Conservation (phyloP, 2,888 invertebrate genomes). For the Tenthredo notha region DNA sequence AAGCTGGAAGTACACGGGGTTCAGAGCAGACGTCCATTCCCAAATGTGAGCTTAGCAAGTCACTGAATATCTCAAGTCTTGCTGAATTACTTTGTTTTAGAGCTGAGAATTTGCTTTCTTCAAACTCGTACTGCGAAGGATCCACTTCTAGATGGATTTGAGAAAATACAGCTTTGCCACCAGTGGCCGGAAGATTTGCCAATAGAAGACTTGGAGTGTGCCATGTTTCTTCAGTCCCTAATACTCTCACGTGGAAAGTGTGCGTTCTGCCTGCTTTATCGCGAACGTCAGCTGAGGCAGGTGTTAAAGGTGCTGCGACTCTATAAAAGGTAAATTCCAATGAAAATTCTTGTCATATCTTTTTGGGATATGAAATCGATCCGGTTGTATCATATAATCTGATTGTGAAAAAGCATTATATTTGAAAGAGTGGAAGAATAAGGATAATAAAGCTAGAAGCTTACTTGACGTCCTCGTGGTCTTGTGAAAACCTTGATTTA, state of each 20-base stretch:
- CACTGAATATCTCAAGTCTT: conserved; percentile 89
- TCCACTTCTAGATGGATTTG: conserved; percentile 92
- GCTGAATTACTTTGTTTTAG: conserved; percentile 84
- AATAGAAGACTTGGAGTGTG: conserved; percentile 90
- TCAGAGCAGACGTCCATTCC: conserved; percentile 82
- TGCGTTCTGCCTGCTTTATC: conserved; percentile 82
- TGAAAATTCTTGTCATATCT: background rate
- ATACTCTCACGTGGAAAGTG: conserved; percentile 87
- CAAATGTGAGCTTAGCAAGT: conserved; percentile 86
- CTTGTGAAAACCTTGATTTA: conserved; percentile 89
- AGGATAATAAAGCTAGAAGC: conserved; percentile 49
- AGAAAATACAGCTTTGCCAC: conserved; percentile 90
- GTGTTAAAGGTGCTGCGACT: conserved; percentile 64
- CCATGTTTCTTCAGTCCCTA: conserved; percentile 93
- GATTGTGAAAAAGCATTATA: conserved; percentile 12
- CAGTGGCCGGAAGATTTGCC: conserved; percentile 83
- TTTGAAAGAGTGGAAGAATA: conserved; percentile 40
- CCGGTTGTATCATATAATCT: background rate
- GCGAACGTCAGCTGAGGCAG: conserved; percentile 69
- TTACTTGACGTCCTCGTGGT: conserved; percentile 83
- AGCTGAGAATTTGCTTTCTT: conserved; percentile 81
- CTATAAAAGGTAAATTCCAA: conserved; percentile 10
- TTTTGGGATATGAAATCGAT: background rate
- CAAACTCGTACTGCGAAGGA: conserved; percentile 84
- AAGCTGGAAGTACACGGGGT: conserved; percentile 71